Percentiles rank a stretch among this genome's conserved stretches.
Conservation (phyloP, 2,888 invertebrate genomes). For the Agrotis clavis region DNA sequence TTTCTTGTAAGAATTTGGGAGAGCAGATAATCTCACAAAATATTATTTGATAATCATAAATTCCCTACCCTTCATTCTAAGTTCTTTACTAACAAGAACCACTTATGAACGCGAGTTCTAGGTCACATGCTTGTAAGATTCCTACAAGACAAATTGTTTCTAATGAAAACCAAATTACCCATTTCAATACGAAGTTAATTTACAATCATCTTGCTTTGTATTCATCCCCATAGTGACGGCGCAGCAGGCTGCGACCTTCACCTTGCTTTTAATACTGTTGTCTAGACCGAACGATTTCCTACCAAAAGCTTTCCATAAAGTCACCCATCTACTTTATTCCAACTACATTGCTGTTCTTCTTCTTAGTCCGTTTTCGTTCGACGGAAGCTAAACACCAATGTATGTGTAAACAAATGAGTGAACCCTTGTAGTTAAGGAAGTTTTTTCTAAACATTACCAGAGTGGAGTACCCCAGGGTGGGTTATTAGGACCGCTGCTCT, state of each 20-base stretch:
- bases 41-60: constrained; percentile 5
- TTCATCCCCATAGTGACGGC: constrained; percentile 78
- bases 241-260: constrained; percentile 78
- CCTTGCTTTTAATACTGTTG: constrained; percentile 77
- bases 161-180: constrained; percentile 59
- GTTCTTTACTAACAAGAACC: constrained; percentile 6
- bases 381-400: constrained; percentile 61
- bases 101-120: constrained; percentile 41
- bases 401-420: constrained; percentile 47
- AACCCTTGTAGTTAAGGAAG: constrained; percentile 33
- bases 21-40: not conserved
- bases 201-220: constrained; percentile 68
- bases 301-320: constrained; percentile 66
- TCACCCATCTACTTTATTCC: constrained; percentile 25
- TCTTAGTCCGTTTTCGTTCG: not conserved
- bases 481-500: constrained; percentile 75
- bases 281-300: constrained; percentile 70
- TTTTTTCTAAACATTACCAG: constrained; percentile 46
- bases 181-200: constrained; percentile 76
- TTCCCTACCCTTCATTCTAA: not conserved
- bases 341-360: constrained; percentile 60
- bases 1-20: constrained; percentile 13
- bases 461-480: constrained; percentile 75
- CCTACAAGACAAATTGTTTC: constrained; percentile 52
- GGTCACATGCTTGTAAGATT: constrained; percentile 57